These are phyloP conservation scores for Clusia tigrina DNA, from an alignment of 2,888 invertebrate species.

Conservation along the genomic window DNA sequence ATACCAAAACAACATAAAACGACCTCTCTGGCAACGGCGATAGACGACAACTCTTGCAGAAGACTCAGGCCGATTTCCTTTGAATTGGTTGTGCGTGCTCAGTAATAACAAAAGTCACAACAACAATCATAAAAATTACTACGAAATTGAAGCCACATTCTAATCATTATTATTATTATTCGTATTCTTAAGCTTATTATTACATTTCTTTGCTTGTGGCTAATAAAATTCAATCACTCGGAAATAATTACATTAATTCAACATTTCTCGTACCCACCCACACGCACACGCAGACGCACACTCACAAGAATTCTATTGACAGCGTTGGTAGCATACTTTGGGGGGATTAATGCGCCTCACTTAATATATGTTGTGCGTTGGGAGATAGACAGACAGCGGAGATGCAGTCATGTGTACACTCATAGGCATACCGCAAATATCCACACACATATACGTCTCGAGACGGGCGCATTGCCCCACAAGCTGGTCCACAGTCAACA, in stretches of 20 bases:
- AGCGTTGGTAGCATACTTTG: slow-evolving; percentile 1
- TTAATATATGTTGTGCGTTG: too few relatives aligned
- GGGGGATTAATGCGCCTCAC: neutral
- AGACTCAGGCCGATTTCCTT: neutral
- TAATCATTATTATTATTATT: too few relatives aligned
- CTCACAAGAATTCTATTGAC: too few relatives aligned
- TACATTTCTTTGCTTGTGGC: neutral
- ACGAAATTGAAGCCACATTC: neutral
- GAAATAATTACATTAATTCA: slow-evolving; percentile 51
- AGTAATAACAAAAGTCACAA: neutral
- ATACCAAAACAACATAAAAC: too few relatives aligned
- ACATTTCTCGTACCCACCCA: slow-evolving; percentile 40
- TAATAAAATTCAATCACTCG: slow-evolving; percentile 43
- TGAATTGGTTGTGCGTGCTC: neutral
- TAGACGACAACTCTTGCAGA: neutral
- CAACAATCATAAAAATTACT: neutral
- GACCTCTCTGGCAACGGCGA: too few relatives aligned
- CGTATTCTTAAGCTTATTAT: neutral
- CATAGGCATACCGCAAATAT: neutral
- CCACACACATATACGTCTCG: neutral
- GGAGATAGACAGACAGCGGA: too few relatives aligned
- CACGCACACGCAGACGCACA: too few relatives aligned
- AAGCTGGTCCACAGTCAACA: too few relatives aligned
- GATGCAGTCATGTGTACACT: too few relatives aligned
- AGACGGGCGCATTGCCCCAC: too few relatives aligned